A percentile compares a stretch with the other conserved stretches of the same genome.
These are phyloP conservation scores for Falco punctatus DNA, from an alignment of 2,113 vertebrate genomes.

Conservation along the genomic window DNA sequence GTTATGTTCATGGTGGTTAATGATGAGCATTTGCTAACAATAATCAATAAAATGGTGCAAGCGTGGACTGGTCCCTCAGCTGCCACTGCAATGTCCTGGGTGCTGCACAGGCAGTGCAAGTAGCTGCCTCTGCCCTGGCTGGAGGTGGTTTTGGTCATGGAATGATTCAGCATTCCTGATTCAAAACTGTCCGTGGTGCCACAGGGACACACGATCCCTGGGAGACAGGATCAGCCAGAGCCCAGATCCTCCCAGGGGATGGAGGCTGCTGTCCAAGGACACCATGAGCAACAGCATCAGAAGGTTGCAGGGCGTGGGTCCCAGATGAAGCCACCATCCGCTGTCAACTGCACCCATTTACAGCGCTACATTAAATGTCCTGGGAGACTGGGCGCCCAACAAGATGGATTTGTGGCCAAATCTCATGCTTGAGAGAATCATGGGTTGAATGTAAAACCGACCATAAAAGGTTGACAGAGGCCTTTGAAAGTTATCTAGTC, in stretches of 20 bases:
- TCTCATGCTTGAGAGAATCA: background rate
- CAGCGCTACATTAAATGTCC: background rate
- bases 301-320: background rate
- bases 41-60: background rate
- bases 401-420: background rate
- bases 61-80: background rate
- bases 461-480: background rate
- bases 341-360: background rate
- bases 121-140: background rate
- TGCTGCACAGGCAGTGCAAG: background rate
- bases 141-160: background rate
- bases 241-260: background rate
- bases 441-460: background rate
- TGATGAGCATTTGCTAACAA: background rate
- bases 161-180: background rate
- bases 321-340: background rate
- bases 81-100: background rate
- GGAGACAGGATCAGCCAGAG: background rate
- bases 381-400: background rate
- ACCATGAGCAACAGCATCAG: background rate
- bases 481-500: background rate
- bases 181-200: background rate
- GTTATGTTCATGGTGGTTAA: background rate
- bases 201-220: fast-evolving
- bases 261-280: background rate